These are phyloP conservation scores for Aphelenchoides fujianensis DNA, from an alignment of 1,140 invertebrate species.

Conservation along the genomic window DNA sequence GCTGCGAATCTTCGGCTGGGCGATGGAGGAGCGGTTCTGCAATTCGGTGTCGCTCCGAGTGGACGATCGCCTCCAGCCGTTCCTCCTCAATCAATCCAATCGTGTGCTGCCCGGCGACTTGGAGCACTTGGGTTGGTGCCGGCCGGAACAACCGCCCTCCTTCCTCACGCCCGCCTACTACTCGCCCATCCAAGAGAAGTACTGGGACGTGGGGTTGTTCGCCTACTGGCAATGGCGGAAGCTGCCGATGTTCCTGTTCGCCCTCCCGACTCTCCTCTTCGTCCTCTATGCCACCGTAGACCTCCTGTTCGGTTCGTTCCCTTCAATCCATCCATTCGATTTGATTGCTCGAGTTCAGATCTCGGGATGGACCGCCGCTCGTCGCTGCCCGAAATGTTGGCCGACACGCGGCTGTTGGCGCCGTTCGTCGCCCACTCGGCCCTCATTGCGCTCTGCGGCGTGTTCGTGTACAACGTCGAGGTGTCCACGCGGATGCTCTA, in stretches of 20 bases:
- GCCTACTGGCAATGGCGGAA: conserved; percentile 46
- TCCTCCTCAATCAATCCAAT: conserved; percentile 14
- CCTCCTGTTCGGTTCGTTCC: conserved; percentile 18
- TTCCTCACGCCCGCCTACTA: conserved; percentile 44
- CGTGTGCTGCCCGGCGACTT: conserved; percentile 43
- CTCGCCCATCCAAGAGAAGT: conserved; percentile 43
- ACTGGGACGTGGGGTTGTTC: conserved; percentile 50
- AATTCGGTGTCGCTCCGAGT: neutral
- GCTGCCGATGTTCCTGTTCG: conserved; percentile 44
- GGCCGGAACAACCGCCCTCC: neutral
- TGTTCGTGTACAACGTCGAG: conserved; percentile 49
- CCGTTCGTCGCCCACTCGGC: conserved; percentile 45
- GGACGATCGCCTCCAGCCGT: conserved; percentile 18
- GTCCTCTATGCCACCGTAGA: conserved; percentile 40
- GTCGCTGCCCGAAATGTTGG: conserved; percentile 31
- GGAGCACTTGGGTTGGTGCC: conserved; percentile 39
- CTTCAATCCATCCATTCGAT: too few relatives aligned
- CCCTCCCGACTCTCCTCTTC: conserved; percentile 38
- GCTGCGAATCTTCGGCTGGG: conserved; percentile 39
- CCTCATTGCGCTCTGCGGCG: conserved; percentile 35
- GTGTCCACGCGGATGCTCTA: conserved; percentile 39
- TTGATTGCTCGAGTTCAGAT: conserved; percentile 13
- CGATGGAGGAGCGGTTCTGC: conserved; percentile 49
- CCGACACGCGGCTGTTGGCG: conserved; percentile 32
- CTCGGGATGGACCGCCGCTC: neutral